Percentiles rank a stretch among this genome's conserved stretches.
Conservation (phyloP, 2,797 vertebrate species). For the Poeciliopsis presidionis region DNA sequence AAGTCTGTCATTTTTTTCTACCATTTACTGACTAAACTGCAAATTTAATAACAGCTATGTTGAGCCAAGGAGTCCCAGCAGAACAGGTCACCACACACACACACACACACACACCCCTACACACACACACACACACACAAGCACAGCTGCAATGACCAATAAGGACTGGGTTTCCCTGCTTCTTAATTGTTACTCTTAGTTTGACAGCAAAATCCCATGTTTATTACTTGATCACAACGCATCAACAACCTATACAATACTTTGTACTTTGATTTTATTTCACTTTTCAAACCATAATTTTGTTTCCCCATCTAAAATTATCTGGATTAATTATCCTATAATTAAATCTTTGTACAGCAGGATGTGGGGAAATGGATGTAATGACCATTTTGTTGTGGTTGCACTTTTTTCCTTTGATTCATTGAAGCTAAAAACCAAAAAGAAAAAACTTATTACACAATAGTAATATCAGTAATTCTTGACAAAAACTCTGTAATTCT, state of each 20-base stretch:
- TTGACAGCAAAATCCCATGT: neutral
- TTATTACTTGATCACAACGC: neutral
- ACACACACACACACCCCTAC: neutral
- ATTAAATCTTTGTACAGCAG: neutral
- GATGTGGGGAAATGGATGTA: neutral
- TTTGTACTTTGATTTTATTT: neutral
- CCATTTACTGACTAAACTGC: neutral
- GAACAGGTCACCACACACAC: neutral
- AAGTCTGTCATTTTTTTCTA: neutral
- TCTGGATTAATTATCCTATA: neutral
- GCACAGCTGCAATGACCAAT: neutral
- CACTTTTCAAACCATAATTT: neutral
- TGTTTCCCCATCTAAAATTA: neutral
- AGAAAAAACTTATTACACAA: neutral
- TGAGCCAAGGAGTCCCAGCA: neutral
- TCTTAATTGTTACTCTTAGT: neutral
- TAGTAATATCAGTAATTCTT: neutral
- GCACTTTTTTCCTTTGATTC: neutral
- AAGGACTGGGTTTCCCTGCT: neutral
- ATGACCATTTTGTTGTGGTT: neutral
- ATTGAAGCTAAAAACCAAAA: neutral
- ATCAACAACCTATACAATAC: neutral
- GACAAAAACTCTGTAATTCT: neutral
- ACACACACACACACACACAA: neutral
- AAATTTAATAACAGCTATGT: neutral